phyloP scores from a whole-genome alignment of 2,888 invertebrate genomes.

The Amorpha juglandis region DNA sequence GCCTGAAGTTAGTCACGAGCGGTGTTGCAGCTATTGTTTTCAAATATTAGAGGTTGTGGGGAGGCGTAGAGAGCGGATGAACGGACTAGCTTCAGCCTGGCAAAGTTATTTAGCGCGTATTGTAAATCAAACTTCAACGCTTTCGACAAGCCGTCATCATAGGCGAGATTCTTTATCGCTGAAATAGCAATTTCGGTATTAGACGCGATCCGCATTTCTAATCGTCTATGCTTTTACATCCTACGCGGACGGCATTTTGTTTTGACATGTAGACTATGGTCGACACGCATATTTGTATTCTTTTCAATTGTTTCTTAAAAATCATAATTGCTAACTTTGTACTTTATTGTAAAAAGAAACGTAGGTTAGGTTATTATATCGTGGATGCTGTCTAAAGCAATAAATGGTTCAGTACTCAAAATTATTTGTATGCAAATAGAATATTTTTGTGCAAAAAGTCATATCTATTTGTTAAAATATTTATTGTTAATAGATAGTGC shows the following conservation, averaged over 20 bases:
- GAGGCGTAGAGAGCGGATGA: too few relatives aligned
- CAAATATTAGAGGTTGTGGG: too few relatives aligned
- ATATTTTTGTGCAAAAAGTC: background rate
- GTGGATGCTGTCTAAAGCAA: slow-evolving; percentile 20
- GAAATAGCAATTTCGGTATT: slow-evolving; percentile 15
- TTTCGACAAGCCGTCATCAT: slow-evolving; percentile 12
- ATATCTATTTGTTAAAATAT: slow-evolving; percentile 33
- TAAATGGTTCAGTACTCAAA: slow-evolving; percentile 23
- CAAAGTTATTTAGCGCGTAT: too few relatives aligned
- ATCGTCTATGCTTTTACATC: slow-evolving; percentile 16
- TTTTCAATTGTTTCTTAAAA: background rate
- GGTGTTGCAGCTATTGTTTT: too few relatives aligned
- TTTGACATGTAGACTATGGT: slow-evolving; percentile 19
- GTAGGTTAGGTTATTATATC: slow-evolving; percentile 44
- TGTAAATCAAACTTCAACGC: background rate
- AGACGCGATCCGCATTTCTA: slow-evolving; percentile 14
- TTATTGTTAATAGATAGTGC: slow-evolving; percentile 50
- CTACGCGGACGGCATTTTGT: background rate
- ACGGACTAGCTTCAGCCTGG: too few relatives aligned
- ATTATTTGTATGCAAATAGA: background rate
- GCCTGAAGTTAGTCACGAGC: too few relatives aligned
- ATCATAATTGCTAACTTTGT: slow-evolving; percentile 26
- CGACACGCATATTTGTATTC: background rate
- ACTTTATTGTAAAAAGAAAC: slow-evolving; percentile 45
- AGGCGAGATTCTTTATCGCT: slow-evolving; percentile 6